These are phyloP conservation scores for Porites cylindrica DNA, from an alignment of 92 coral and sea anemone genomes.

Conservation along the genomic window DNA sequence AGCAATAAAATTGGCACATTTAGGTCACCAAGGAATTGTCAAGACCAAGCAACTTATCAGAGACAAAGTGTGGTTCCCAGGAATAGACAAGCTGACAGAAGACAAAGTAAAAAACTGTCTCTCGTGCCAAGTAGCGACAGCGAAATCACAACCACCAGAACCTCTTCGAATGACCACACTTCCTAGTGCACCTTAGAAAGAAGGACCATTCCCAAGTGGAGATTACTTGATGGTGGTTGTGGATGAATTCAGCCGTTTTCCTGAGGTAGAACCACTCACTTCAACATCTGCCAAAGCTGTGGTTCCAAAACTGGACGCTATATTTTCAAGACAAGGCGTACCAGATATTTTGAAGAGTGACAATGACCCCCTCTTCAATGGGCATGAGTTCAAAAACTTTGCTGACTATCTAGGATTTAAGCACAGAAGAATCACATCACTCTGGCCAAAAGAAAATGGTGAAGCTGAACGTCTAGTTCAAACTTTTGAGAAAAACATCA, in stretches of 20 bases:
- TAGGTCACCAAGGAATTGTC: no score
- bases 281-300: not conserved
- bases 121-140: constrained; percentile 65
- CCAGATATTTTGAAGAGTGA: no score
- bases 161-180: no score
- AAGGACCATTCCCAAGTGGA: constrained; percentile 79
- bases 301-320: no score
- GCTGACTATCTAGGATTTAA: constrained; percentile 59
- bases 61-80: no score
- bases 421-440: constrained; percentile 34
- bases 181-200: no score
- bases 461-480: not conserved
- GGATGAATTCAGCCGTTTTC: constrained; percentile 73
- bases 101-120: constrained; percentile 63
- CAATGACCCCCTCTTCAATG: constrained; percentile 54
- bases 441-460: constrained; percentile 11
- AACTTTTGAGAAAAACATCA: constrained; percentile 15
- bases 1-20: no score
- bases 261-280: constrained; percentile 62
- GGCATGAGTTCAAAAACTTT: constrained; percentile 45
- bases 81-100: no score
- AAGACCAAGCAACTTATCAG: no score
- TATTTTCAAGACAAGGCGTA: no score
- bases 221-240: constrained; percentile 60
- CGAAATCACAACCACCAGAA: no score